phyloP scores from a whole-genome alignment of 37 sponge, comb jelly and placozoan species.

The Corticium candelabrum region DNA sequence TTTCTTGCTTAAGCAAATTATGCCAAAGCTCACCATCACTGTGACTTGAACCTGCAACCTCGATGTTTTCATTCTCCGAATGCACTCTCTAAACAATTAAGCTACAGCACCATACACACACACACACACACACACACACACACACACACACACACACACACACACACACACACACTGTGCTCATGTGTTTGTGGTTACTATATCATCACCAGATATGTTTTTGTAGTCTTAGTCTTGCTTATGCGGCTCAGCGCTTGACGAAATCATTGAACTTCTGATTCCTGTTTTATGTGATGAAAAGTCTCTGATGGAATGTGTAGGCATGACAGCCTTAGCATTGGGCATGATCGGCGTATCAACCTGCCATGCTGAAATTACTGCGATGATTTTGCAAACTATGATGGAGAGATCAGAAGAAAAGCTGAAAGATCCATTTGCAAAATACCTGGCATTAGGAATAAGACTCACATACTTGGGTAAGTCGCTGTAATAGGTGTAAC shows the following conservation, averaged over 20 bases:
- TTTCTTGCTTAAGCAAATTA: too few species aligned
- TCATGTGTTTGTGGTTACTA: conserved; percentile 20
- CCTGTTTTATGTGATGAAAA: conserved; percentile 49
- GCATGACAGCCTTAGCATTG: conserved; percentile 71
- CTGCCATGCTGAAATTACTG: conserved; percentile 75
- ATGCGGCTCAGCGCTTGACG: conserved; percentile 78
- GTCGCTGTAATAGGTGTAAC: neutral
- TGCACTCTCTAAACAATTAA: too few species aligned
- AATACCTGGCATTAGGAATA: too few species aligned
- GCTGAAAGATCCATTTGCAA: too few species aligned
- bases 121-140: too few species aligned
- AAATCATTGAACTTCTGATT: conserved; percentile 59
- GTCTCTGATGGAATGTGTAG: conserved; percentile 65
- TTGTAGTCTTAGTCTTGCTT: conserved; percentile 91
- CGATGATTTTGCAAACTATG: conserved; percentile 59
- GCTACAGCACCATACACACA: conserved; percentile 10
- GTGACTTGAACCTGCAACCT: too few species aligned
- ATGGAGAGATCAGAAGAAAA: conserved; percentile 45
- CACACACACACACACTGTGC: too few species aligned
- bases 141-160: too few species aligned
- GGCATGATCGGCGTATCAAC: conserved; percentile 73
- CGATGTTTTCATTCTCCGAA: too few species aligned
- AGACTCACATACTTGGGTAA: conserved; percentile 74
- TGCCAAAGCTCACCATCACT: too few species aligned
- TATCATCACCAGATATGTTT: too few species aligned